Base-by-base conservation (phyloP, 2,797 vertebrate species). In the Trachurus trachurus region DNA sequence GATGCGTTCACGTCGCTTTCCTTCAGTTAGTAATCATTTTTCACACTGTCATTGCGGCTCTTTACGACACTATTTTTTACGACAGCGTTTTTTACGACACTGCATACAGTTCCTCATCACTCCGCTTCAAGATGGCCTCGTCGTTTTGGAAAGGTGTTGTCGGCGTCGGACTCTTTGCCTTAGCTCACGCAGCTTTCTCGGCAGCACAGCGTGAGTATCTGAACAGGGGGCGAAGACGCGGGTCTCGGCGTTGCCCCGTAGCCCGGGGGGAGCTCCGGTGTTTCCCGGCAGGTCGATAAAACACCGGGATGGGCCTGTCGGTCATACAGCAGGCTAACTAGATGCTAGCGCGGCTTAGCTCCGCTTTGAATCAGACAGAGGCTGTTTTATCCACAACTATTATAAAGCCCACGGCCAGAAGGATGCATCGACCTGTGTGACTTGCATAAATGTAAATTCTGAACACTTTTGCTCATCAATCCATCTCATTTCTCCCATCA, bases 131-230 rank as follows among this genome's bases (percentile, higher is more conserved):
- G 83, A 98, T 98, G 97, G 96, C 97, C 85, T 96, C 96, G 84
- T 98, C 97, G 80, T 94, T 98, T 69, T 99, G 98, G 98, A 99
- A 98, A 94, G 96, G 97, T 89, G 92, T 98, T 72, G 97, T 98
- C 77, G 97, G 97, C 52, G 79, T 98, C 47, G 98, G 98, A 74
- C 96, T 99, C 2, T 97, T 99, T 83, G 97, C 98, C 11, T 89
- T 99, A 92, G 97, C 97, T 50, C 98, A 99, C 52, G 97, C 98
- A n/a, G 98, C 97, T 67, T 99, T 99, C 87, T 98, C 97, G 11
- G 98, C 97, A 40, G 98, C 97, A 75, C 98, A 99, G 85, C 98
- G 97, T 99, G 86, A 98, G 98, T 97, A 26, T 66, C 1, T 4
- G 12, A 0, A 0, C 7, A 1, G 6, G 34, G 9, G 11, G 2